These are phyloP conservation scores for Petaurus breviceps DNA, from an alignment of 2,113 vertebrate genomes.

Conservation along the genomic window DNA sequence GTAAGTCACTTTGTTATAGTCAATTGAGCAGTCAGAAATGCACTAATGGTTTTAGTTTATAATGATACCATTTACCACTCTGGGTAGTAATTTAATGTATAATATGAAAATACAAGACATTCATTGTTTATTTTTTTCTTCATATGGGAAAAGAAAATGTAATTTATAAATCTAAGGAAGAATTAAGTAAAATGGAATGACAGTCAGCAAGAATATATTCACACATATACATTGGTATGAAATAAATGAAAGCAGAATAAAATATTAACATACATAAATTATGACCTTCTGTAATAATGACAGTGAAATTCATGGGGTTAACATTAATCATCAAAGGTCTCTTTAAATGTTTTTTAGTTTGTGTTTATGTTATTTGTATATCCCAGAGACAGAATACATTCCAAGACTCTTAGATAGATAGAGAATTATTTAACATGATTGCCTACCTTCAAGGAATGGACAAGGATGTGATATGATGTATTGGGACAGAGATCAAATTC, in stretches of 20 bases:
- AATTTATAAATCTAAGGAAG: not conserved
- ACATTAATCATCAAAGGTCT: not conserved
- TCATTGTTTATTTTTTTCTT: not conserved
- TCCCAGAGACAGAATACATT: not conserved
- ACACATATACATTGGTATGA: not conserved
- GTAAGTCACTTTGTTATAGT: not conserved
- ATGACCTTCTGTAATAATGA: not conserved
- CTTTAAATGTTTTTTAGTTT: not conserved
- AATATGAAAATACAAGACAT: not conserved
- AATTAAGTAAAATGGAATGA: not conserved
- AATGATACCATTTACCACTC: not conserved
- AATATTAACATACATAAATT: not conserved
- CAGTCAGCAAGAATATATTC: not conserved
- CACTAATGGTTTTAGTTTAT: not conserved
- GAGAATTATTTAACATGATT: not conserved
- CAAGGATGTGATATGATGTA: not conserved
- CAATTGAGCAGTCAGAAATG: not conserved
- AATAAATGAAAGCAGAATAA: not conserved
- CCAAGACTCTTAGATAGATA: not conserved
- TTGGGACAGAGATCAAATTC: not conserved
- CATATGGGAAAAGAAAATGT: not conserved
- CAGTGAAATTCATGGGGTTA: not conserved
- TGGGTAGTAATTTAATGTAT: not conserved
- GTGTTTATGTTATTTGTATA: not conserved
- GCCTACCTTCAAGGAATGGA: not conserved